Percentiles rank a stretch among this genome's conserved stretches.
phyloP scores from a whole-genome alignment of 2,888 invertebrate genomes.

The Oligia fasciuncula region DNA sequence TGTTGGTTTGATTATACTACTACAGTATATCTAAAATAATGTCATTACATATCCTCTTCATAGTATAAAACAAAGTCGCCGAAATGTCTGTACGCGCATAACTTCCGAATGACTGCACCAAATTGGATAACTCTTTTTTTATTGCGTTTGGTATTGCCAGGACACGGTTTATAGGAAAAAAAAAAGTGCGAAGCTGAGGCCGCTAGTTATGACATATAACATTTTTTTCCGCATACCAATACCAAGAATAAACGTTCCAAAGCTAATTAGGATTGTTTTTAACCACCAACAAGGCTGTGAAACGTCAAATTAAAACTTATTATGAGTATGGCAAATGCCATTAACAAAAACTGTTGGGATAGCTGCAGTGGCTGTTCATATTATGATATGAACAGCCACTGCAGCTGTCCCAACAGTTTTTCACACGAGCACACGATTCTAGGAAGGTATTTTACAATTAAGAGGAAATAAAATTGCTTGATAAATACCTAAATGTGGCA shows the following conservation, averaged over 20 bases:
- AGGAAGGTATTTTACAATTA: not conserved
- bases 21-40: not conserved
- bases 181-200: too few relatives aligned
- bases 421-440: not conserved
- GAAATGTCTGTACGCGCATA: too few relatives aligned
- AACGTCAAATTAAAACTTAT: not conserved
- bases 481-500: not conserved
- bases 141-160: too few relatives aligned
- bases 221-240: not conserved
- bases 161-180: too few relatives aligned
- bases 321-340: not conserved
- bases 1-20: not conserved
- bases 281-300: not conserved
- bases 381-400: too few relatives aligned
- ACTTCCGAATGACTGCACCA: too few relatives aligned
- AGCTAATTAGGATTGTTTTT: not conserved
- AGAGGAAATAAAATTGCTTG: slow-evolving; percentile 5
- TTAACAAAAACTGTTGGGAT: not conserved
- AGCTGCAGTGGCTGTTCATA: slow-evolving; percentile 3
- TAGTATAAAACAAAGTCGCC: too few relatives aligned
- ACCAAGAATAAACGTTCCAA: not conserved
- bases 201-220: not conserved
- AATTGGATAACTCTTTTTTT: too few relatives aligned
- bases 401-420: too few relatives aligned
- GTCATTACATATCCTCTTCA: too few relatives aligned